Evolutionary conservation across 2,797 vertebrate genomes (phyloP).

Genomic region (Sitta carolinensis): DNA sequence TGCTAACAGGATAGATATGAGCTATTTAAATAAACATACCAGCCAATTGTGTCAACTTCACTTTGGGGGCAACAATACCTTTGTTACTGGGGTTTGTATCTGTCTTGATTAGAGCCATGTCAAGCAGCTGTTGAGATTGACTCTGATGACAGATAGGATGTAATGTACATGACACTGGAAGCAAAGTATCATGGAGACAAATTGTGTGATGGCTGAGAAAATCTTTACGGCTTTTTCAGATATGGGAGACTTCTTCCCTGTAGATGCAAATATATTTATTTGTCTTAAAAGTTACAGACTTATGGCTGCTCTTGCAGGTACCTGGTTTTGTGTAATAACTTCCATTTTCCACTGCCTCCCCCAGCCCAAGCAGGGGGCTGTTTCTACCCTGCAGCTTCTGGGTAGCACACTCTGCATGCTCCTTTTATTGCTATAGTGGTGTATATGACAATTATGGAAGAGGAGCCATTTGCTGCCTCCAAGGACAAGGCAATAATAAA

Average conservation of each 20-base stretch:
- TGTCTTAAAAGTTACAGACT: conserved; percentile 15
- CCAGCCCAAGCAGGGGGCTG: not conserved
- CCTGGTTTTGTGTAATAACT: not conserved
- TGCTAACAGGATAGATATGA: conserved; percentile 42
- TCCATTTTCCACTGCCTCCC: not conserved
- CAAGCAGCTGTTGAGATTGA: not conserved
- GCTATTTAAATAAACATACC: conserved; percentile 47
- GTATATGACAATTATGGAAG: not conserved
- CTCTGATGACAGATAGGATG: not conserved
- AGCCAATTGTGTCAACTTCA: conserved; percentile 5
- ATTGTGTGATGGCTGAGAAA: conserved; percentile 24
- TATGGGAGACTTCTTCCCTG: conserved; percentile 4
- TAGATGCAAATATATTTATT: not conserved
- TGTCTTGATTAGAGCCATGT: conserved; percentile 41
- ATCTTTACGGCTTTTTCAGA: conserved; percentile 10
- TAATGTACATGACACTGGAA: not conserved
- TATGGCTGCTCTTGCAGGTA: not conserved
- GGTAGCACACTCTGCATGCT: not conserved
- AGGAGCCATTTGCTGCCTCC: not conserved
- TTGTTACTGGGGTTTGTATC: conserved; percentile 21
- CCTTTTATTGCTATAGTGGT: not conserved
- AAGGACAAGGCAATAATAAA: conserved; percentile 11
- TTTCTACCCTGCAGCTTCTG: not conserved
- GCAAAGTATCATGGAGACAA: conserved; percentile 17
- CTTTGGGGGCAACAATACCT: conserved; percentile 5